phyloP scores from a whole-genome alignment of 2,797 vertebrate genomes.

The Bradypodion ventrale region DNA sequence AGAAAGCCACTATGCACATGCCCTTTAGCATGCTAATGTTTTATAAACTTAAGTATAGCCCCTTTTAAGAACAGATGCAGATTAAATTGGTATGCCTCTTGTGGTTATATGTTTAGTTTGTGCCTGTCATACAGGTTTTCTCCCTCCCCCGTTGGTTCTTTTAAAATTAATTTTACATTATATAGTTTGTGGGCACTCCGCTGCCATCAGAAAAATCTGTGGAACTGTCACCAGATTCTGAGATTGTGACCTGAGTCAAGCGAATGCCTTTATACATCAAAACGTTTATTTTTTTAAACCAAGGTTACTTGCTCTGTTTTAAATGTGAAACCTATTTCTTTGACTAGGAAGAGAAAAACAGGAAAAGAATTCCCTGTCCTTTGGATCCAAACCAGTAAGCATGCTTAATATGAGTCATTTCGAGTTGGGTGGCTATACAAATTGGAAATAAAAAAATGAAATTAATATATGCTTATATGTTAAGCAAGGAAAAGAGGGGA shows the following conservation, averaged over 20 bases:
- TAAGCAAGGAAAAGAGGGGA: fast-evolving
- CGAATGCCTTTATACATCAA: neutral
- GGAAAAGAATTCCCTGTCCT: conserved; percentile 88
- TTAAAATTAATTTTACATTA: neutral
- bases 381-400: conserved; percentile 97
- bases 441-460: no score
- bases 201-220: neutral
- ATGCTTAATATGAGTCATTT: neutral
- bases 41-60: neutral
- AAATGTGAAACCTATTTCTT: conserved; percentile 18
- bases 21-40: neutral
- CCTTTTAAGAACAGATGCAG: no score
- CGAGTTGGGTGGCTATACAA: no score
- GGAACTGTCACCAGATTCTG: neutral
- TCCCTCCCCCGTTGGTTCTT: neutral
- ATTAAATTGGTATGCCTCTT: neutral
- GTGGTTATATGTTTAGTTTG: neutral
- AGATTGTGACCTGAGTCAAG: no score
- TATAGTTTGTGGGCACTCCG: neutral
- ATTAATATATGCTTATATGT: neutral
- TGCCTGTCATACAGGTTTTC: neutral
- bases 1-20: neutral
- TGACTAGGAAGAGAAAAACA: conserved; percentile 74
- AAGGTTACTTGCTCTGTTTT: neutral
- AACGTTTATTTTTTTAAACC: neutral